Evolutionary conservation across 2,888 invertebrate genomes (phyloP).

Genomic region (Eumacrocentrus americanus): DNA sequence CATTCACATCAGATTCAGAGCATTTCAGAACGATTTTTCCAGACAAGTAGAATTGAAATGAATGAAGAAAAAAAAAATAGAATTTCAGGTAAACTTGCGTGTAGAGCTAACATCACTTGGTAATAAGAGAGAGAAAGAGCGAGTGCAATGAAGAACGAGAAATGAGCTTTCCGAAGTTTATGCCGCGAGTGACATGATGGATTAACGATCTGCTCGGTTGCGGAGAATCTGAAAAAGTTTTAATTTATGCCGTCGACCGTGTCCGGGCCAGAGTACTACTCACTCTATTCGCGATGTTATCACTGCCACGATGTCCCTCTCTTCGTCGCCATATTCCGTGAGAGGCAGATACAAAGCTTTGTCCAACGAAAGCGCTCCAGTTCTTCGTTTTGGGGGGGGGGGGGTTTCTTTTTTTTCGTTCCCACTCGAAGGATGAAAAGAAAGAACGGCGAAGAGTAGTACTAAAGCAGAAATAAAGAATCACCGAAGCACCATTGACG

Average conservation of each 20-base stretch:
- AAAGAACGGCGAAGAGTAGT: constrained; percentile 16
- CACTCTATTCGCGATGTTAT: constrained; percentile 24
- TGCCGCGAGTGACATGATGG: constrained; percentile 41
- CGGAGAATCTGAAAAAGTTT: constrained; percentile 43
- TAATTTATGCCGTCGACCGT: constrained; percentile 46
- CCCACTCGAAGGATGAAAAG: constrained; percentile 1
- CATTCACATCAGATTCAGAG: neutral
- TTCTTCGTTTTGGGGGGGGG: too few relatives aligned
- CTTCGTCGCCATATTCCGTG: neutral
- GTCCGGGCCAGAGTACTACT: constrained; percentile 28
- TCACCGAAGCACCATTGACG: neutral
- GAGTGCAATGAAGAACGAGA: constrained; percentile 26
- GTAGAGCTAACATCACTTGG: too few relatives aligned
- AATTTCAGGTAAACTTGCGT: constrained; percentile 21
- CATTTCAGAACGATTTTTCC: neutral
- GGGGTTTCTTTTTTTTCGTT: constrained; percentile 35
- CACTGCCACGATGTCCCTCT: constrained; percentile 20
- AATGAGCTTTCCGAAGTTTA: constrained; percentile 26
- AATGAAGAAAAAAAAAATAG: constrained; percentile 13
- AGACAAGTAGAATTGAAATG: neutral
- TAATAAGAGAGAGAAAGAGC: too few relatives aligned
- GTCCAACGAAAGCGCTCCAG: constrained; percentile 36
- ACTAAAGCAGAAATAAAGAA: constrained; percentile 6
- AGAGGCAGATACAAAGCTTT: constrained; percentile 33
- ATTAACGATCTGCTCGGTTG: constrained; percentile 49